Evolutionary conservation across 1,140 invertebrate genomes (phyloP), one percentile per base, ranked within the genome.

Genomic region (Nilaparvata lugens): DNA sequence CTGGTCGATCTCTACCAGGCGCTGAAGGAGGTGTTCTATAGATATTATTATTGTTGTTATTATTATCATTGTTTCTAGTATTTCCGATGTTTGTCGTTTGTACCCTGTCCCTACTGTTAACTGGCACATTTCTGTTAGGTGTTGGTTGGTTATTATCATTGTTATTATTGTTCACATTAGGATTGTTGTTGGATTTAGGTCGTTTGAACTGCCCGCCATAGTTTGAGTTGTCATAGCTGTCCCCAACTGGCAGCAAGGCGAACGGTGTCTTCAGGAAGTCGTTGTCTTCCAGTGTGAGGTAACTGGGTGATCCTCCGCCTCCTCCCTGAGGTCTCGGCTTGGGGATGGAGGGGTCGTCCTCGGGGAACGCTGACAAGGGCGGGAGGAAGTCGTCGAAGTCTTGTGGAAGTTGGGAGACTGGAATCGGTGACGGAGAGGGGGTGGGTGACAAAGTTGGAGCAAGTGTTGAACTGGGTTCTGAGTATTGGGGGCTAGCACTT

Each of bases 181-280:
- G 51, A 2, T 25, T 25, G 14, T 35, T 25, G 28, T 19, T 28
- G 28, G n/a, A 31, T 25, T 35, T 31, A 2, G 18, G 28, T 19
- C 35, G 28, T 16, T 31, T 55, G 11, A 35, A 55, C 19, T 31
- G 18, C 6, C 25, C 13, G 5, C 25, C n/a, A 18, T 28, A n/a
- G 25, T 53, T 38, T 16, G 42, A 42, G 9, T 38, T 21, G 5
- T 52, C 53, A 4, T 16, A 23, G 5, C 48, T 16, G 7, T 52
- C 52, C n/a, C 45, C 28, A 9, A 35, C 56, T 4, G 64, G 62
- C 38, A 65, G 48, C 19, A 56, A 42, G n/a, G 54, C 48, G 45
- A 63, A 65, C n/a, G 62, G 59, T 23, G 21, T 60, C n/a, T 62
- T 25, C 19, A 65, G 57, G 48, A 65, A 65, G 21, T 62, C 58